These are phyloP conservation scores for Hermaeophaga mercurialis DNA, from an alignment of 2,888 invertebrate genomes.

Conservation along the genomic window DNA sequence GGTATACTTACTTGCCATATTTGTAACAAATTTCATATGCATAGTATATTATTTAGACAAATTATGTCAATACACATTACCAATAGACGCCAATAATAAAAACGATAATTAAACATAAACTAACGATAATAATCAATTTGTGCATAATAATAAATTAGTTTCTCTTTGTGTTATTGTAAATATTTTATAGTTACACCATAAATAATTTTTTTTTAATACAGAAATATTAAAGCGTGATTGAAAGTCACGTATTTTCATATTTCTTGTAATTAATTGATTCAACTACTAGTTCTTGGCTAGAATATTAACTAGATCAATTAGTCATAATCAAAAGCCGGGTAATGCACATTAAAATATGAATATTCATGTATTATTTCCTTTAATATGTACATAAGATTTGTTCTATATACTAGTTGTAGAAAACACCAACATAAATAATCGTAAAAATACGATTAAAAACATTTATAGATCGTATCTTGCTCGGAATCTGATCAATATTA, in stretches of 20 bases:
- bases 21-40: too few relatives aligned
- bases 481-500: too few relatives aligned
- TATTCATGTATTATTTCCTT: background rate
- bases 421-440: too few relatives aligned
- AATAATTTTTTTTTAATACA: background rate
- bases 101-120: slow-evolving; percentile 7
- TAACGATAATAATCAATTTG: slow-evolving; percentile 7
- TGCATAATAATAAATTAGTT: slow-evolving; percentile 2
- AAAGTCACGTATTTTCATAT: slow-evolving; percentile 12
- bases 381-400: too few relatives aligned
- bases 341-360: background rate
- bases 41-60: too few relatives aligned
- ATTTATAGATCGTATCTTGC: too few relatives aligned
- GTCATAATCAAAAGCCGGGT: background rate
- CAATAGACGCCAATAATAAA: background rate
- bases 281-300: background rate
- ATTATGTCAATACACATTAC: background rate
- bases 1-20: too few relatives aligned
- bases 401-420: too few relatives aligned
- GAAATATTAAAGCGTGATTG: slow-evolving; percentile 2
- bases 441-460: too few relatives aligned
- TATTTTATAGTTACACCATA: background rate
- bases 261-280: slow-evolving; percentile 12
- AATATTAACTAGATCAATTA: slow-evolving; percentile 1
- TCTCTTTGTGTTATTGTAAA: background rate